Percentiles rank a stretch among this genome's conserved stretches.
phyloP scores from a whole-genome alignment of 35 echinoderm and acorn worm genomes.

The Lytechinus variegatus region DNA sequence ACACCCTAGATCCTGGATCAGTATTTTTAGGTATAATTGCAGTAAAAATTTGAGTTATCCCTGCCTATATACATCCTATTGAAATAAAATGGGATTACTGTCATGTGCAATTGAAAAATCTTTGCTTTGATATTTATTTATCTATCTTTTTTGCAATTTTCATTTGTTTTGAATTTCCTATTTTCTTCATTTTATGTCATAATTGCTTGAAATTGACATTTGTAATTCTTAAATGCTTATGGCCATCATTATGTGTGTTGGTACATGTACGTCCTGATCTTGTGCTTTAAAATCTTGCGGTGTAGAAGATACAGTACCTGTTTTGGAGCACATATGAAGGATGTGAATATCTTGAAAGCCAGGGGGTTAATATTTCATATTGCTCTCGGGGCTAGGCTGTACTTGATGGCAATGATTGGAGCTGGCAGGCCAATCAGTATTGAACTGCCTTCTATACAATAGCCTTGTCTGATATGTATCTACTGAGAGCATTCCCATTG shows the following conservation, averaged over 20 bases:
- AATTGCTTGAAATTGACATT: not conserved
- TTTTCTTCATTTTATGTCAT: not conserved
- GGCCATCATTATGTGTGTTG: not conserved
- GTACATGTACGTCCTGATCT: too few relatives aligned
- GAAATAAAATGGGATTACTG: too few relatives aligned
- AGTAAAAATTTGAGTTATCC: too few relatives aligned
- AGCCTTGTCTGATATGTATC: not conserved
- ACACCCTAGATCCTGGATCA: too few relatives aligned
- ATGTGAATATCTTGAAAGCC: not conserved
- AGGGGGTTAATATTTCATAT: not conserved
- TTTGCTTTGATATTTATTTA: not conserved
- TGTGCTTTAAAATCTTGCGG: too few relatives aligned
- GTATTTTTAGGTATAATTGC: too few relatives aligned
- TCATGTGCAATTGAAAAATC: too few relatives aligned
- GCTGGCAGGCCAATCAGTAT: constrained; percentile 3
- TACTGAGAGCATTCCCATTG: not conserved
- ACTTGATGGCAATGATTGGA: not conserved
- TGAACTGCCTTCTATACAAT: constrained; percentile 1
- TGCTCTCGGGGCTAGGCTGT: not conserved
- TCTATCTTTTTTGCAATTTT: not conserved
- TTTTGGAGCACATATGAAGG: too few relatives aligned
- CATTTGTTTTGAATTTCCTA: not conserved
- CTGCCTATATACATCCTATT: too few relatives aligned
- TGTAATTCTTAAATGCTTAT: not conserved
- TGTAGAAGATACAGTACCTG: too few relatives aligned